Evolutionary conservation across 1,140 invertebrate species (phyloP), one percentile per base, ranked within the genome.

Genomic region (Melitaea cinxia): DNA sequence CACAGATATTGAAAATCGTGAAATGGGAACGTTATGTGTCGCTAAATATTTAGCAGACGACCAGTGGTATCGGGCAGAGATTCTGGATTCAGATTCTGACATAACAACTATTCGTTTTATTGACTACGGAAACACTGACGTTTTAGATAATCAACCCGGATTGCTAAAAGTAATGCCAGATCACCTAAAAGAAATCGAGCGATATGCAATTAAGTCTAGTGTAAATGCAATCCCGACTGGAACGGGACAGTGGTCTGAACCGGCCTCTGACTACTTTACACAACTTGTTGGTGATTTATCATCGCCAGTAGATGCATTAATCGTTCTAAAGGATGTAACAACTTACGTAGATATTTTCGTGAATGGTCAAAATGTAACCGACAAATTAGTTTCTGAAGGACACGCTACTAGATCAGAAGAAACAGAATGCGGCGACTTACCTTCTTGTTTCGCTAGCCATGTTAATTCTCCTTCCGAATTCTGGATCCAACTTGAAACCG

Each of bases 51-150:
- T 93, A 0, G 93, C 94, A 0, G 95, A 97, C 77, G 92, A 94
- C 33, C 80, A 87, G 1, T 98, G 96, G 96, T 97, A 97, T 75
- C 91, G 96, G 69, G 96, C 96, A 0, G 93, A 94, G 71, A 94
- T 97, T n/a, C 91, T 96, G 1, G 95, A 96, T 70, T 91, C 93
- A 0, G 94, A 94, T 65, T 91, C 92, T 9, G 94, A 94, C 52
- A 93, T 95, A 19, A 95, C 93, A 10, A 95, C 95, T 0, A 94
- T 97, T 0, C 92, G 94, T 23, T 97, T 96, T 76, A 94, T 97
- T 2, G 97, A 98, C 78, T 97, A 94, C 78, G 97, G 97, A 5
- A 96, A 96, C 66, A 95, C 94, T 0, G 95, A 96, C 73, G 92
- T 94, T 0, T 91, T 95, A 0, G 91, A 94, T 33, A 94, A 94